Conservation (phyloP, 2,888 invertebrate genomes). For the Lithophane leautieri region DNA sequence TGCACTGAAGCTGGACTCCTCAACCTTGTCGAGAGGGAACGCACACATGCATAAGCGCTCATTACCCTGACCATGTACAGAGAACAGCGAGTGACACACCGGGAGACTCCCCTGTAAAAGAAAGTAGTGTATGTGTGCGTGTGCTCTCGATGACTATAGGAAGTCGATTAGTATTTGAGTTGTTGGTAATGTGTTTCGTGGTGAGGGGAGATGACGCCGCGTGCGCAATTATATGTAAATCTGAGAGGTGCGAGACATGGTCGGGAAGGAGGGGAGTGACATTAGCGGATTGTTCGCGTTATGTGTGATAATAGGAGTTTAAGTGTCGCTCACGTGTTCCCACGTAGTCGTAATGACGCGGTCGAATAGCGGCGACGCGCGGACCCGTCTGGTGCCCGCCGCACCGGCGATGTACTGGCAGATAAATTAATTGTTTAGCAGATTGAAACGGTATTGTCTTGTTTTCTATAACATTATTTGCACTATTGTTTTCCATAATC, state of each 20-base stretch:
- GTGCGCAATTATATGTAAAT: slow-evolving; percentile 69
- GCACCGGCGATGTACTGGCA: neutral
- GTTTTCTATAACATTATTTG: too few species aligned
- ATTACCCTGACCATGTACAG: slow-evolving; percentile 11
- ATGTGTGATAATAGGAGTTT: slow-evolving; percentile 77
- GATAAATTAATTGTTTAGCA: neutral
- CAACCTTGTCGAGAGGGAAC: neutral
- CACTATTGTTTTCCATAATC: too few species aligned
- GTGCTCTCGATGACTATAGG: neutral
- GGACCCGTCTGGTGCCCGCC: neutral
- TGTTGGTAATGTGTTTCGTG: slow-evolving; percentile 34
- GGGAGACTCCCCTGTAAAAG: neutral
- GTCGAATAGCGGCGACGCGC: slow-evolving; percentile 38
- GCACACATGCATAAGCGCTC: slow-evolving; percentile 12
- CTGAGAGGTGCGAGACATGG: slow-evolving; percentile 38
- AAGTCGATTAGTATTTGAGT: slow-evolving; percentile 4
- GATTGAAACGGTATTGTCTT: too few species aligned
- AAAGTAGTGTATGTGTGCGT: slow-evolving; percentile 13
- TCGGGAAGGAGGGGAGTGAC: slow-evolving; percentile 43
- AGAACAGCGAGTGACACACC: neutral
- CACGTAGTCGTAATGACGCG: slow-evolving; percentile 55
- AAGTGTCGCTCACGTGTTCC: slow-evolving; percentile 68
- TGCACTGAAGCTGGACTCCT: neutral
- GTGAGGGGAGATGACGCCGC: slow-evolving; percentile 48
- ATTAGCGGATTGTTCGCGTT: slow-evolving; percentile 71